Conservation (phyloP, 2,797 vertebrate species). For the Darevskia mixta region DNA sequence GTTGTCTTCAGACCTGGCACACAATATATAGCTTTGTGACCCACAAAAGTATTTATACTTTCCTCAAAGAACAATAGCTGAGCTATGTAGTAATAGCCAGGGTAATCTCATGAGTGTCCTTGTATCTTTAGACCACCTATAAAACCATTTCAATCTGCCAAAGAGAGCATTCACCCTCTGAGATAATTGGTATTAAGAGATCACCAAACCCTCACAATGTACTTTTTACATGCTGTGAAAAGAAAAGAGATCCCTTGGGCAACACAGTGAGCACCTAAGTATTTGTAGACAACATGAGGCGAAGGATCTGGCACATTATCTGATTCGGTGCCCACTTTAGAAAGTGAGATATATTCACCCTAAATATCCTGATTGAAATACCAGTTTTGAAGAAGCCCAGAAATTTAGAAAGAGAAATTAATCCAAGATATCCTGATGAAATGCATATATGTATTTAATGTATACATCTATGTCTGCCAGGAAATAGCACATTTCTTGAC, state of each 20-base stretch:
- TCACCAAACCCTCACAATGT: background rate
- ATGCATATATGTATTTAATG: no score
- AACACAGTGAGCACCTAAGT: background rate
- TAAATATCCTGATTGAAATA: background rate
- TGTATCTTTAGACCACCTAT: constrained; percentile 43
- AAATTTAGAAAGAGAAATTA: background rate
- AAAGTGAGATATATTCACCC: background rate
- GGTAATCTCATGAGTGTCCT: constrained; percentile 17
- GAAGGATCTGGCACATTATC: background rate
- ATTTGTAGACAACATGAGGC: background rate
- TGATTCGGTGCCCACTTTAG: background rate
- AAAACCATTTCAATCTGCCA: background rate
- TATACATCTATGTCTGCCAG: no score
- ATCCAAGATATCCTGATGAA: background rate
- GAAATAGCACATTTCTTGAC: no score
- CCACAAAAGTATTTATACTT: background rate
- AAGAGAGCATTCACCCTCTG: rapidly evolving
- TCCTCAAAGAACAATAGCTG: background rate
- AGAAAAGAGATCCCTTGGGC: background rate
- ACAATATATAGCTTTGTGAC: background rate
- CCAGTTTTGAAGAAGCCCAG: no score
- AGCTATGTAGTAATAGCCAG: background rate
- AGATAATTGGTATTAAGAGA: rapidly evolving
- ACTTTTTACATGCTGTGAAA: background rate
- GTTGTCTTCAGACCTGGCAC: background rate